Percentiles rank a stretch among this genome's conserved stretches.
phyloP scores from a whole-genome alignment of 1,140 invertebrate genomes.

The Apis cerana region DNA sequence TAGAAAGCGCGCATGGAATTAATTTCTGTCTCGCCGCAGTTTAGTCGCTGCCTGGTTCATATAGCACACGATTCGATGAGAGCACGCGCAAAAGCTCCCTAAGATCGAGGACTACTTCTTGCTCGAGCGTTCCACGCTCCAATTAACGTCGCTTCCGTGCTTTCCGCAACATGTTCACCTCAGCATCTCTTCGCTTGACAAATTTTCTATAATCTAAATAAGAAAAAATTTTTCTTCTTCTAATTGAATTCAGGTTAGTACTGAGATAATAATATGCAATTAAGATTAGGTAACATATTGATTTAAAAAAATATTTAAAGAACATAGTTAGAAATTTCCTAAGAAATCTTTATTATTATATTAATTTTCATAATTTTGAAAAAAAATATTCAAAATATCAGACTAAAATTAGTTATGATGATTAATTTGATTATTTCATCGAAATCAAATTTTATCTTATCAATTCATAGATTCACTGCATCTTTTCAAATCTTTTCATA shows the following conservation, averaged over 20 bases:
- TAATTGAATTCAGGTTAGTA: too few relatives aligned
- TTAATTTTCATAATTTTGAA: too few relatives aligned
- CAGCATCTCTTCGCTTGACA: background rate
- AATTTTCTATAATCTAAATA: background rate
- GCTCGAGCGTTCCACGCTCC: slow-evolving; percentile 19
- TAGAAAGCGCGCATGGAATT: slow-evolving; percentile 1
- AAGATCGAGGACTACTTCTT: slow-evolving; percentile 29
- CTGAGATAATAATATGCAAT: too few relatives aligned
- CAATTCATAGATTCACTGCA: background rate
- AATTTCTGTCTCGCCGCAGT: slow-evolving; percentile 8
- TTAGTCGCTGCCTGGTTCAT: background rate
- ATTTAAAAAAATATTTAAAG: too few relatives aligned
- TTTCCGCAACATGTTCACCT: background rate
- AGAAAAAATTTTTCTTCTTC: too few relatives aligned
- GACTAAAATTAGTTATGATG: too few relatives aligned
- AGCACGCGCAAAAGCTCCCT: slow-evolving; percentile 24
- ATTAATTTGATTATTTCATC: too few relatives aligned
- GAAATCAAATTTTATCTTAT: too few relatives aligned
- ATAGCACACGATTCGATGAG: background rate
- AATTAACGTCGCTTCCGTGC: slow-evolving; percentile 20
- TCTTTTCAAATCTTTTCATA: background rate
- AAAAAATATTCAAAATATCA: too few relatives aligned
- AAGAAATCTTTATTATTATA: too few relatives aligned
- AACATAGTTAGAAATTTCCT: too few relatives aligned
- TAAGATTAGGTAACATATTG: too few relatives aligned